These are phyloP conservation scores for Alca torda DNA, from an alignment of 2,797 vertebrate genomes.

Conservation along the genomic window DNA sequence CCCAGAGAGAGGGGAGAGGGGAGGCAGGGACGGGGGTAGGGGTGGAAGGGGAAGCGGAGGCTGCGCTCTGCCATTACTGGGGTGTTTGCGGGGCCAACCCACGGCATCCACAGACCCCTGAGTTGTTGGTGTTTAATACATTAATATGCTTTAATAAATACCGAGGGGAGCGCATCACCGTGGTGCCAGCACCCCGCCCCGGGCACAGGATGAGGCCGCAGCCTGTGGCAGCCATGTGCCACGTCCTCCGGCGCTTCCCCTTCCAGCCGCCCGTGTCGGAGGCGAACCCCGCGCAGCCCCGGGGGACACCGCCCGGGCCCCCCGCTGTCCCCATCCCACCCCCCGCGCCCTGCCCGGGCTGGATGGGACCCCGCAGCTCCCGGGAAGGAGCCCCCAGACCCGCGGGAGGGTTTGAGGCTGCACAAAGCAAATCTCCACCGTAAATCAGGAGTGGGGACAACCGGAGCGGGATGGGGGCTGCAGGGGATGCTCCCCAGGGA, in stretches of 20 bases:
- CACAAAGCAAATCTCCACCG: fast-evolving
- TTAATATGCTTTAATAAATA: fast-evolving
- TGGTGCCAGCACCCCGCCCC: neutral
- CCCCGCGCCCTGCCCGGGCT: fast-evolving
- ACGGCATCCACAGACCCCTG: fast-evolving
- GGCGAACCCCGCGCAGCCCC: neutral
- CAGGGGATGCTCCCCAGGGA: neutral
- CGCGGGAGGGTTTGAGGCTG: neutral
- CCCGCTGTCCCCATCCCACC: neutral
- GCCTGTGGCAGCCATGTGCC: fast-evolving
- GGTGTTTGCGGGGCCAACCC: neutral
- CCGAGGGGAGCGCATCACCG: fast-evolving
- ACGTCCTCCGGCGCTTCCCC: neutral
- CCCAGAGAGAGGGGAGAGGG: neutral
- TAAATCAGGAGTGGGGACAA: neutral
- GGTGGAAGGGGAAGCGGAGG: neutral
- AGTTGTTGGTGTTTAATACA: fast-evolving
- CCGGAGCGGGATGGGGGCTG: neutral
- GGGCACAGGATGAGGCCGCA: neutral
- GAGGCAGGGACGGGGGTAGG: fast-evolving
- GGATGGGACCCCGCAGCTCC: neutral
- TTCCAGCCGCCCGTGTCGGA: fast-evolving
- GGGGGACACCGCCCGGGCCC: fast-evolving
- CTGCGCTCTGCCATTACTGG: fast-evolving
- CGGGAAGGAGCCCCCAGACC: fast-evolving